Evolutionary conservation across 2,888 invertebrate genomes (phyloP), one percentile per base, ranked within the genome.

Genomic region (Pteria penguin): DNA sequence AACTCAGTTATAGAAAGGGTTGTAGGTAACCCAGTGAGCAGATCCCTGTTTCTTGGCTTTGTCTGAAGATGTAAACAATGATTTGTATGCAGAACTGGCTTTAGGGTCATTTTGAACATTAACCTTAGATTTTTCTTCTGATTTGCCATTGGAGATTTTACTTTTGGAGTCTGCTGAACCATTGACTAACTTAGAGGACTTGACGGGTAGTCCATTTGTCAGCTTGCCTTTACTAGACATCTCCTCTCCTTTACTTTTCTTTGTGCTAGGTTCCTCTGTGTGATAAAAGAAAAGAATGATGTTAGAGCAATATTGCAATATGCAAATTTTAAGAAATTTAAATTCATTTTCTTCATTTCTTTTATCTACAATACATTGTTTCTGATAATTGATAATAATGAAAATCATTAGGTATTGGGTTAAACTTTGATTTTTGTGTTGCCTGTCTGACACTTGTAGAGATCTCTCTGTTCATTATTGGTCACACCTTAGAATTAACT

Each of bases 1-100:
- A 45, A 72, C 32, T 72, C 58, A 90, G 72, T 87, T 90, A 79
- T 93, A 94, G 31, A 92, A 86, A 4, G 99, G 99, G 94, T 99
- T 99, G 89, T 97, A 98, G 0, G 99, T 99, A 72, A 99, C 95
- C 99, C 99, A 99, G 91, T 99, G 98, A 1, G 97, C 97, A 85
- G 96, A 95, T 60, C 95, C 94, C 91, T 98, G 97, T 69, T 96
- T 95, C 86, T 96, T 94, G 72, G 98, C 98, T 71, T 94, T 95
- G 88, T 96, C 94, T 90, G 97, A 97, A 8, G 96, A 95, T 0
- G 98, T 99, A 90, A 99, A 99, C 68, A 99, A 92, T 1, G 98
- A 98, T 92, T 99, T 99, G 90, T 96, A 97, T 0, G 97, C 97
- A 92, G 96, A 96, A 76, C 96, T 96, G 4, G 96, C 96, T 86